Conservation (phyloP, 2,797 vertebrate species). For the Pangasius krempfi region DNA sequence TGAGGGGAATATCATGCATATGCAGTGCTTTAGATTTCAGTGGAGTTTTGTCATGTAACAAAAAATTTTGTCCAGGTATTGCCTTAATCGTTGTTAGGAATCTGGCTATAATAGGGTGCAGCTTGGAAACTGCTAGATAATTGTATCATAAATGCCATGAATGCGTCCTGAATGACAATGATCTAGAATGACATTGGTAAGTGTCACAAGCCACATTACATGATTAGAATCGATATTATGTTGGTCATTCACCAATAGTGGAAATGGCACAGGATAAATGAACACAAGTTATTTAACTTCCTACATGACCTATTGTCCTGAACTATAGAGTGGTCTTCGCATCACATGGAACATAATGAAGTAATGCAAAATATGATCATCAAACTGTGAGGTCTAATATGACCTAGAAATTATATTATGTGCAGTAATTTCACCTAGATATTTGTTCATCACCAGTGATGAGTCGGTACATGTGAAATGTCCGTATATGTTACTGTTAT, state of each 20-base stretch:
- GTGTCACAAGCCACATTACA: slow-evolving; percentile 2
- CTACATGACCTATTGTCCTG: background rate
- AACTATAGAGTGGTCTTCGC: too few relatives aligned
- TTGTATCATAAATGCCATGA: slow-evolving; percentile 15
- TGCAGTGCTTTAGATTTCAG: background rate
- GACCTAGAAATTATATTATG: background rate
- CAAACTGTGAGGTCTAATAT: background rate
- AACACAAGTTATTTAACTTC: background rate
- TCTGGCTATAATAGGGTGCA: slow-evolving; percentile 6
- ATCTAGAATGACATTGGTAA: background rate
- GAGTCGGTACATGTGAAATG: background rate
- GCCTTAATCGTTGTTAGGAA: background rate
- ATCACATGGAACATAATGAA: background rate
- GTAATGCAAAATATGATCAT: background rate
- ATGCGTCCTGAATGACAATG: slow-evolving; percentile 13
- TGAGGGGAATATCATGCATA: background rate
- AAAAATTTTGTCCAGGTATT: slow-evolving; percentile 3
- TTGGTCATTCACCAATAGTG: background rate
- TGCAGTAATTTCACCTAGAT: background rate
- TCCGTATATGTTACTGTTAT: background rate
- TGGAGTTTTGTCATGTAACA: background rate
- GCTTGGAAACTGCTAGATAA: slow-evolving; percentile 6
- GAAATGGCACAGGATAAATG: background rate
- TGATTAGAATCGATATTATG: slow-evolving; percentile 24
- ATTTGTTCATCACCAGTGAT: background rate